phyloP scores from a whole-genome alignment of 2,888 invertebrate species.

The Drosophila meridiana region DNA sequence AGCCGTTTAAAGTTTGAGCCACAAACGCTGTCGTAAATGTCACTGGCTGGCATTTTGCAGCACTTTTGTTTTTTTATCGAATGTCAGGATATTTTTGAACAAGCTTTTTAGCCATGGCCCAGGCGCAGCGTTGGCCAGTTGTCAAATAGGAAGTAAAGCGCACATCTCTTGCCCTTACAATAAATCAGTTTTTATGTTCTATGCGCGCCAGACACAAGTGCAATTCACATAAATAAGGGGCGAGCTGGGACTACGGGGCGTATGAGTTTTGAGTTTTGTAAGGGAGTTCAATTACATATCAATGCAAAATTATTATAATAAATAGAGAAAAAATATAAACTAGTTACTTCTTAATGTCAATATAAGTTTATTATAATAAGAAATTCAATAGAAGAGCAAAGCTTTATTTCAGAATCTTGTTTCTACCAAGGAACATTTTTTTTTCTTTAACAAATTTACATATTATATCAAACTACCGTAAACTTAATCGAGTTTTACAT shows the following conservation, averaged over 20 bases:
- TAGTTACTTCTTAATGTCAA: neutral
- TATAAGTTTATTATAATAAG: neutral
- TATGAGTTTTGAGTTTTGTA: neutral
- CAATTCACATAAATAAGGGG: conserved; percentile 36
- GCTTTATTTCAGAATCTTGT: too few species aligned
- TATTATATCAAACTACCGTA: too few species aligned
- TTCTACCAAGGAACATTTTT: too few species aligned
- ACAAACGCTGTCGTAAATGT: conserved; percentile 6
- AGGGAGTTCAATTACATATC: neutral
- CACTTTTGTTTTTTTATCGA: neutral
- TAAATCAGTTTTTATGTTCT: conserved; percentile 55
- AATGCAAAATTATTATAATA: too few species aligned
- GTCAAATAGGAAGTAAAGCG: conserved; percentile 20
- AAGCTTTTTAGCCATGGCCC: conserved; percentile 29
- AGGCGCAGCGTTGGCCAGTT: conserved; percentile 18
- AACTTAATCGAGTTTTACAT: too few species aligned
- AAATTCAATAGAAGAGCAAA: too few species aligned
- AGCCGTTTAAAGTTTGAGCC: conserved; percentile 6
- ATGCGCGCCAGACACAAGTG: conserved; percentile 8
- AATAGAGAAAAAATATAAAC: too few species aligned
- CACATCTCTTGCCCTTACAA: conserved; percentile 26
- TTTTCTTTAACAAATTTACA: too few species aligned
- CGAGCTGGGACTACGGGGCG: neutral
- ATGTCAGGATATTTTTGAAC: conserved; percentile 15
- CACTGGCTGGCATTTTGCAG: conserved; percentile 2